Percentiles rank a stretch among this genome's conserved stretches.
phyloP scores from a whole-genome alignment of 2,888 invertebrate genomes.

The Pandemis heparana region DNA sequence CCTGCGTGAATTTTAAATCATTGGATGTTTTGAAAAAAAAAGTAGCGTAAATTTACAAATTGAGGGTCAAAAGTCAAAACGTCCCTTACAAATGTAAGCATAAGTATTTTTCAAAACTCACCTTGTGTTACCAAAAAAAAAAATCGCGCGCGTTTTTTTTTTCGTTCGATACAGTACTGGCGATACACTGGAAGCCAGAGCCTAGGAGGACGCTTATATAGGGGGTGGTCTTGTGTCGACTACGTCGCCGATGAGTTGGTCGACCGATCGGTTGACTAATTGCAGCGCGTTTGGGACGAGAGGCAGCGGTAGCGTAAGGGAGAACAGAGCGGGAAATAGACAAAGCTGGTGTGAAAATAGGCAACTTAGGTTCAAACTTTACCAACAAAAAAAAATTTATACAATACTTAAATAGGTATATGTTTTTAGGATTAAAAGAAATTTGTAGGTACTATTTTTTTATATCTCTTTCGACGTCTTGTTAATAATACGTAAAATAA shows the following conservation, averaged over 20 bases:
- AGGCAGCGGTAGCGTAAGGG: slow-evolving; percentile 21
- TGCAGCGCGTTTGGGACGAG: slow-evolving; percentile 7
- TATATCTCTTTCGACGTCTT: too few relatives aligned
- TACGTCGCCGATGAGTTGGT: slow-evolving; percentile 44
- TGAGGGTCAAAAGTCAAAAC: neutral
- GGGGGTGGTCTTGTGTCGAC: slow-evolving; percentile 56
- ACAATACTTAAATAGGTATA: too few relatives aligned
- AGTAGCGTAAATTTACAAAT: neutral
- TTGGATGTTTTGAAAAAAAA: too few relatives aligned
- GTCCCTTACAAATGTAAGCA: neutral
- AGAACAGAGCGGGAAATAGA: too few relatives aligned
- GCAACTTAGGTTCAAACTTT: too few relatives aligned
- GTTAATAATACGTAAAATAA: too few relatives aligned
- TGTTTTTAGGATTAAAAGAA: too few relatives aligned
- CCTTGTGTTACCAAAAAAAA: slow-evolving; percentile 10
- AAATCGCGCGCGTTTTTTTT: slow-evolving; percentile 30
- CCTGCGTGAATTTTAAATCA: too few relatives aligned
- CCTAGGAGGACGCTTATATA: slow-evolving; percentile 68
- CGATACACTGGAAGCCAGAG: slow-evolving; percentile 59
- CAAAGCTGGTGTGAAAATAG: too few relatives aligned
- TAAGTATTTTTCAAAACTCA: neutral
- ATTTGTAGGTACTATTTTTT: too few relatives aligned
- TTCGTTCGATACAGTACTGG: slow-evolving; percentile 55
- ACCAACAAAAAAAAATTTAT: too few relatives aligned
- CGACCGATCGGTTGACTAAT: slow-evolving; percentile 52